These are phyloP conservation scores for Neoarius graeffei DNA, from an alignment of 2,113 vertebrate species.

Conservation along the genomic window DNA sequence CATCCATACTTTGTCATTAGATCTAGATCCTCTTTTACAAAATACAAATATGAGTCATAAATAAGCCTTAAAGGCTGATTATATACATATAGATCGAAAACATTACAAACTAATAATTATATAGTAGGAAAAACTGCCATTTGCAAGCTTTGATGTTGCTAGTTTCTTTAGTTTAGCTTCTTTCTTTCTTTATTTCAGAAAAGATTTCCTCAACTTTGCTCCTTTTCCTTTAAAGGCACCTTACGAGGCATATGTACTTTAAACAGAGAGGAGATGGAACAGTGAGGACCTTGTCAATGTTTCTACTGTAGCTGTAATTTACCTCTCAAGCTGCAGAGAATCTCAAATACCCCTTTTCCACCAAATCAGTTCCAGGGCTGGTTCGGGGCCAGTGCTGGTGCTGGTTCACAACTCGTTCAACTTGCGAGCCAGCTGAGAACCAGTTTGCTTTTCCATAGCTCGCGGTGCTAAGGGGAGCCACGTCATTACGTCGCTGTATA, in stretches of 20 bases:
- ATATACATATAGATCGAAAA: too few relatives aligned
- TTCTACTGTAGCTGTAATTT: not conserved
- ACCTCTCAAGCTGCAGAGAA: not conserved
- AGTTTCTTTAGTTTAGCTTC: not conserved
- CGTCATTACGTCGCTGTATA: too few relatives aligned
- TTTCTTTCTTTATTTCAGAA: not conserved
- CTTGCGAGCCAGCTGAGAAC: too few relatives aligned
- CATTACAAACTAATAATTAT: too few relatives aligned
- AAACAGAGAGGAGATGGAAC: not conserved
- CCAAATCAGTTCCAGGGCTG: too few relatives aligned
- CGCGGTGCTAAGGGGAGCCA: too few relatives aligned
- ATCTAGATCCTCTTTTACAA: not conserved
- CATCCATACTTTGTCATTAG: not conserved
- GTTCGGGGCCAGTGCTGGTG: too few relatives aligned
- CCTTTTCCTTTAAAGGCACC: not conserved
- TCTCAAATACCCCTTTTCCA: too few relatives aligned
- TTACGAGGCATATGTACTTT: not conserved
- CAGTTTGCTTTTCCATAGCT: too few relatives aligned
- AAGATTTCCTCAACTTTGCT: not conserved
- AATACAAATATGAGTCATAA: not conserved
- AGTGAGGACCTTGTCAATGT: not conserved
- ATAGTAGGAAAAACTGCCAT: not conserved
- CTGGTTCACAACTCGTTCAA: too few relatives aligned
- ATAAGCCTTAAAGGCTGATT: not conserved
- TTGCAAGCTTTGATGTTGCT: not conserved